phyloP scores from a whole-genome alignment of 2,888 invertebrate genomes.

The Drosophila pseudotakahashii region DNA sequence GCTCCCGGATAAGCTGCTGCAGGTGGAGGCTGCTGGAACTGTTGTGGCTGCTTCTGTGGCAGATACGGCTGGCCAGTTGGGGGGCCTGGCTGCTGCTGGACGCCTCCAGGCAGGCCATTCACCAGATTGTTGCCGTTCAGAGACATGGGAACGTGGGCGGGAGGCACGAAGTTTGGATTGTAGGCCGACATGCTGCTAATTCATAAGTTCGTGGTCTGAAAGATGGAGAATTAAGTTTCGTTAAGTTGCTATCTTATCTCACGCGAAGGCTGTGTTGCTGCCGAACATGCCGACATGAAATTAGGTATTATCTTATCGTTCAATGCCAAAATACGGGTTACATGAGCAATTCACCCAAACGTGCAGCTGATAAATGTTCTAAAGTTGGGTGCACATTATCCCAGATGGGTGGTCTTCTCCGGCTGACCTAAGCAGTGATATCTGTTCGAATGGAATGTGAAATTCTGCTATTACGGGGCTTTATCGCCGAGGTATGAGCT shows the following conservation, averaged over 20 bases:
- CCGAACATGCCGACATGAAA: constrained; percentile 7
- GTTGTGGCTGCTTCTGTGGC: constrained; percentile 39
- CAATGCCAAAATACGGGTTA: constrained; percentile 30
- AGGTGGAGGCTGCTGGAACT: constrained; percentile 43
- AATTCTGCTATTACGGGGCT: constrained; percentile 3
- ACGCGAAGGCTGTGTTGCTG: constrained; percentile 22
- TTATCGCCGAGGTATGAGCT: neutral
- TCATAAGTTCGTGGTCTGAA: constrained; percentile 61
- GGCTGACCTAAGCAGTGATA: neutral
- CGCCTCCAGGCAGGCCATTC: constrained; percentile 62
- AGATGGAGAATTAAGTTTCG: constrained; percentile 25
- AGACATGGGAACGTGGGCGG: constrained; percentile 18
- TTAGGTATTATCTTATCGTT: constrained; percentile 33
- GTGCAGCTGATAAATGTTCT: constrained; percentile 23
- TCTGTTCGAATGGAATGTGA: constrained; percentile 3
- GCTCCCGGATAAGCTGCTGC: constrained; percentile 39
- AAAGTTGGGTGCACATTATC: neutral
- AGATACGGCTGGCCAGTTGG: constrained; percentile 44
- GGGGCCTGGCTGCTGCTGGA: constrained; percentile 36
- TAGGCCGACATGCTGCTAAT: constrained; percentile 68
- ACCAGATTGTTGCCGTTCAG: constrained; percentile 51
- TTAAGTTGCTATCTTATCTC: constrained; percentile 39
- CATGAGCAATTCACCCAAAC: constrained; percentile 15
- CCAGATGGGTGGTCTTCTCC: neutral
- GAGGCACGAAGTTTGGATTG: constrained; percentile 62